Conservation (phyloP, 2,797 vertebrate species). For the Poliocrania exsul region DNA sequence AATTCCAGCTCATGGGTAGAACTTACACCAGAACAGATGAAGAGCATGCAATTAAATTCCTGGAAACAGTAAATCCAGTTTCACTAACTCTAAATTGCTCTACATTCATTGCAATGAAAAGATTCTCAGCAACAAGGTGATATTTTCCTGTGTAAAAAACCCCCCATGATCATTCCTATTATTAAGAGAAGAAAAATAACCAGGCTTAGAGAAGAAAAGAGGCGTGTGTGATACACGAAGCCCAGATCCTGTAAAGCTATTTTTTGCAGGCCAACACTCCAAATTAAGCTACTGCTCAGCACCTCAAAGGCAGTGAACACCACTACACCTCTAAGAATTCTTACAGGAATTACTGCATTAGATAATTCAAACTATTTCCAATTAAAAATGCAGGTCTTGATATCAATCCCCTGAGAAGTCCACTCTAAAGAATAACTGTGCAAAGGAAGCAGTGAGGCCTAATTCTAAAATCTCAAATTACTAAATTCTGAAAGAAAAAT, state of each 20-base stretch:
- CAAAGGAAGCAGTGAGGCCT: neutral
- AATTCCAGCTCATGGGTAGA: neutral
- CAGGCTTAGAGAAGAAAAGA: neutral
- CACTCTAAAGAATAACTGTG: neutral
- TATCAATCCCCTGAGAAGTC: neutral
- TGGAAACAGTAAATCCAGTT: neutral
- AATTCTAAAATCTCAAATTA: neutral
- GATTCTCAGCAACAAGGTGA: neutral
- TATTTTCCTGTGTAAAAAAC: neutral
- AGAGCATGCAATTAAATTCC: neutral
- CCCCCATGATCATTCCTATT: fast-evolving
- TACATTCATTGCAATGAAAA: neutral
- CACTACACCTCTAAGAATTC: neutral
- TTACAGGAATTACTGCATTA: neutral
- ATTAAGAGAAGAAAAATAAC: neutral
- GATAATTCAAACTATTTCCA: neutral
- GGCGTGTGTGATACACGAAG: neutral
- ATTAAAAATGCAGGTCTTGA: neutral
- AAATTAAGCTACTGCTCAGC: neutral
- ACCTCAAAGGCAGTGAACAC: neutral
- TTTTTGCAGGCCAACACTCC: neutral
- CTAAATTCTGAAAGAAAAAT: neutral
- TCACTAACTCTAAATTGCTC: neutral
- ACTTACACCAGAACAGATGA: neutral
- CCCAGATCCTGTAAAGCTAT: neutral